Conservation (phyloP, 2,888 invertebrate genomes). For the Conomelus anceps region DNA sequence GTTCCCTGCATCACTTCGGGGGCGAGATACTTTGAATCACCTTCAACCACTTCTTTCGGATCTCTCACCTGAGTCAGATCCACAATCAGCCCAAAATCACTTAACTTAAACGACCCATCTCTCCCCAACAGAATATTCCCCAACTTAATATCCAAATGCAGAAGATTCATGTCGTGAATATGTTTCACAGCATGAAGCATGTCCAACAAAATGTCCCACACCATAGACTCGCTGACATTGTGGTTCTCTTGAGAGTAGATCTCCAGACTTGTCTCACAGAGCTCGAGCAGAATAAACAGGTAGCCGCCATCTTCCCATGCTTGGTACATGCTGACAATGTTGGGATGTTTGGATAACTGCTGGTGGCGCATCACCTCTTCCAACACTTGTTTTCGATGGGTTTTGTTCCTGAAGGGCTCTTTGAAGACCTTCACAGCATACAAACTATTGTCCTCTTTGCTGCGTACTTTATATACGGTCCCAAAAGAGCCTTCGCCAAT, state of each 20-base stretch:
- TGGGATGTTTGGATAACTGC: slow-evolving; percentile 56
- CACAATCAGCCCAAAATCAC: slow-evolving; percentile 67
- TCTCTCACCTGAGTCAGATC: slow-evolving; percentile 50
- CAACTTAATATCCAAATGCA: slow-evolving; percentile 56
- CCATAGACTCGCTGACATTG: slow-evolving; percentile 51
- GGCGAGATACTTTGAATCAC: slow-evolving; percentile 69
- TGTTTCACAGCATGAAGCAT: slow-evolving; percentile 49
- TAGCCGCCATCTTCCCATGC: slow-evolving; percentile 68
- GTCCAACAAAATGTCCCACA: slow-evolving; percentile 63
- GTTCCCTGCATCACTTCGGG: slow-evolving; percentile 59
- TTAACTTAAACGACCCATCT: slow-evolving; percentile 55
- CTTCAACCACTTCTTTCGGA: slow-evolving; percentile 55
- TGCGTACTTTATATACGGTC: slow-evolving; percentile 60
- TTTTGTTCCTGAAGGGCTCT: slow-evolving; percentile 49
- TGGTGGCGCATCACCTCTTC: slow-evolving; percentile 64
- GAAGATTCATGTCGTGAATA: slow-evolving; percentile 48
- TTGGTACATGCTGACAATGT: slow-evolving; percentile 57
- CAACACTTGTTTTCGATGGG: slow-evolving; percentile 46
- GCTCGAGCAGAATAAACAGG: slow-evolving; percentile 63
- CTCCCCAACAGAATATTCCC: slow-evolving; percentile 52
- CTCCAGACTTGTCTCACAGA: slow-evolving; percentile 57
- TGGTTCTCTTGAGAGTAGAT: slow-evolving; percentile 50
- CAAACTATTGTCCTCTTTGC: slow-evolving; percentile 54
- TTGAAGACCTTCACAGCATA: slow-evolving; percentile 67
- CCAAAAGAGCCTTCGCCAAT: slow-evolving; percentile 72